Evolutionary conservation across 1,140 invertebrate genomes (phyloP), one percentile per base, ranked within the genome.

Genomic region (Nebria ingens): DNA sequence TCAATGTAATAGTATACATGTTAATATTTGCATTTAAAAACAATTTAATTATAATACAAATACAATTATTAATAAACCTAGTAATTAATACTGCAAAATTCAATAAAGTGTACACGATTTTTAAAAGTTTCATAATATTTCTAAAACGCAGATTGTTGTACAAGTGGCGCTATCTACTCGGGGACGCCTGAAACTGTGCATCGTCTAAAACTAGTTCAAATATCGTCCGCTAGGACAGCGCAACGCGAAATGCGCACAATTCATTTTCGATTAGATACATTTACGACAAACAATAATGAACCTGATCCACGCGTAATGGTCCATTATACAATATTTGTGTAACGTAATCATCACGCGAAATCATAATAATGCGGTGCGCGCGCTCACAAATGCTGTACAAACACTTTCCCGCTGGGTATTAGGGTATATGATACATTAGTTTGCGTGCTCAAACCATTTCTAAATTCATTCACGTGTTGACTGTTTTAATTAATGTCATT

Each of bases 291-390:
- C n/a, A n/a, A n/a, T n/a, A n/a, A n/a, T n/a, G n/a, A n/a, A n/a
- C n/a, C n/a, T n/a, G n/a, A n/a, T n/a, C n/a, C n/a, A n/a, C n/a
- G n/a, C n/a, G n/a, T n/a, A n/a, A n/a, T n/a, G n/a, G n/a, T n/a
- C n/a, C n/a, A n/a, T n/a, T n/a, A n/a, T n/a, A n/a, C n/a, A n/a
- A n/a, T n/a, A n/a, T n/a, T n/a, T n/a, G n/a, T n/a, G n/a, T n/a
- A n/a, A n/a, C n/a, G n/a, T 29, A 29, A 45, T 45, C 40, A 11
- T 17, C 40, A 45, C 40, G 40, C 40, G 17, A 45, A 45, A 45
- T 45, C 40, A 45, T 45, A 45, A 45, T 45, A 45, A 45, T 45
- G 15, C 3, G 3, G 17, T 45, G 25, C 4, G 4, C 25, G 25
- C 25, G 4, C 4, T 29, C 4, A 6, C 40, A 6, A 3, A 11